Evolutionary conservation across 2,113 vertebrate species (phyloP), one percentile per base, ranked within the genome.

Genomic region (Toxostoma redivivum): DNA sequence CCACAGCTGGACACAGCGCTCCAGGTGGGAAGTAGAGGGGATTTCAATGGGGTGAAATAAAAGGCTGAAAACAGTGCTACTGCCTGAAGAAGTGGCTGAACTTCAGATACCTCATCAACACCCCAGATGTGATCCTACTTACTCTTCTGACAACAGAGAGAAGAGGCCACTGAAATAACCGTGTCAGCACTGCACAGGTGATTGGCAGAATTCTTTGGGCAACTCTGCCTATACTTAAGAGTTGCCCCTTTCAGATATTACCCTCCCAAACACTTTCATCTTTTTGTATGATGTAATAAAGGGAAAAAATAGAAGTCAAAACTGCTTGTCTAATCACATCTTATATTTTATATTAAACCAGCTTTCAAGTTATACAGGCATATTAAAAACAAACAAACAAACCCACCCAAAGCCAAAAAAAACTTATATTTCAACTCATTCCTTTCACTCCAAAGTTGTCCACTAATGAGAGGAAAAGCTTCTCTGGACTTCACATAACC

Each of bases 181-280:
- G 2, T 0, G 0, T 47, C 42, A 79, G 60, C 51, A 16, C 38
- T 76, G 62, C 53, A 51, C 0, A 48, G 16, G 16, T 14, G 12
- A 56, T 42, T 4, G 30, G 24, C 3, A 54, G 28, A 35, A 18
- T 70, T 48, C 22, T 18, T 51, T 25, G 9, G 40, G 5, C 27
- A 69, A 37, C 20, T 40, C 11, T 8, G 2, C 10, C 30, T 23
- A 2, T 15, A 40, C 22, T 33, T 38, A 15, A 5, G 17, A 71
- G 54, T 3, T 69, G 9, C 42, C 37, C 9, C 2, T 66, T 84
- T 90, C 66, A 51, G 15, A 47, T 24, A 6, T 48, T 86, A 81
- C 40, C 11, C 10, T 37, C 33, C 70, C 53, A 66, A 81, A 15
- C 4, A 30, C 53, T 87, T 78, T 28, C 15, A 50, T 37, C 11